Conservation (phyloP, 1,140 invertebrate species). For the Leptopilina clavipes region DNA sequence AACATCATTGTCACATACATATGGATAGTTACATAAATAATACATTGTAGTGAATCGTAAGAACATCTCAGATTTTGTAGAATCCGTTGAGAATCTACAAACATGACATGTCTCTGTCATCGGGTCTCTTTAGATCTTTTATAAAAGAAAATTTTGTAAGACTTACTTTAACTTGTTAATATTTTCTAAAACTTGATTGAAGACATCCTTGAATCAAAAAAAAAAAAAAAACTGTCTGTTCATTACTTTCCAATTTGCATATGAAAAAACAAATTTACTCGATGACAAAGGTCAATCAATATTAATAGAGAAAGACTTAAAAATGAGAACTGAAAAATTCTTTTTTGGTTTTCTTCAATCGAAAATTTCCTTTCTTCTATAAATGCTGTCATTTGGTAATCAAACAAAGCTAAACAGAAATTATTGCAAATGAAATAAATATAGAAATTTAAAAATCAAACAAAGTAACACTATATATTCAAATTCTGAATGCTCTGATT, state of each 20-base stretch:
- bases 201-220: not conserved
- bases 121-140: not conserved
- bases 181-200: not conserved
- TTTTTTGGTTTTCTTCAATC: too few relatives aligned
- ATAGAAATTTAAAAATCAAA: too few relatives aligned
- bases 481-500: too few relatives aligned
- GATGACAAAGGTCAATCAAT: not conserved
- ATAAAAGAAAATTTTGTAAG: slow-evolving; percentile 13
- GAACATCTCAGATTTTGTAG: slow-evolving; percentile 4
- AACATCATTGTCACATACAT: slow-evolving; percentile 52
- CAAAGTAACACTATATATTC: too few relatives aligned
- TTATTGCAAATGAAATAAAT: too few relatives aligned
- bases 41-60: slow-evolving; percentile 2
- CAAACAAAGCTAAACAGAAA: too few relatives aligned
- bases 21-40: not conserved
- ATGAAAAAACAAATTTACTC: not conserved
- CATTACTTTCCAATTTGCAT: slow-evolving; percentile 3
- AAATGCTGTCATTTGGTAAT: too few relatives aligned
- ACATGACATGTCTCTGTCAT: slow-evolving; percentile 8
- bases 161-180: slow-evolving; percentile 19
- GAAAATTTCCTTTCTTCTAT: too few relatives aligned
- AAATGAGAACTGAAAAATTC: not conserved
- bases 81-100: slow-evolving; percentile 44
- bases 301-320: not conserved
- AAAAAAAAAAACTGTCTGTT: not conserved